A percentile compares a stretch with the other conserved stretches of the same genome.
Evolutionary conservation across 2,797 vertebrate genomes (phyloP).

Genomic region (Amniataba percoides): DNA sequence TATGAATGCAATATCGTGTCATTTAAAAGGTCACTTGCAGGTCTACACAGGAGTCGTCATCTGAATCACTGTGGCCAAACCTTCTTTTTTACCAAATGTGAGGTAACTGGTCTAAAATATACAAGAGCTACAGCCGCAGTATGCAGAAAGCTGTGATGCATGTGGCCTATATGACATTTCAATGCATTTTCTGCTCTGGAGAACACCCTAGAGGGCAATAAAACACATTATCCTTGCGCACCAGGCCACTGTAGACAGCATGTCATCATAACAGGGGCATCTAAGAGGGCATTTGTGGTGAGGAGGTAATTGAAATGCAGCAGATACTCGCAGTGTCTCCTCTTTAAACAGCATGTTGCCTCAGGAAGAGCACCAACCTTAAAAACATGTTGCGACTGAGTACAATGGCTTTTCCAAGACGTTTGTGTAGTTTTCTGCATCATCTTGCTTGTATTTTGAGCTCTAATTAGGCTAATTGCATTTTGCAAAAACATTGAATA

Average conservation of each 20-base stretch:
- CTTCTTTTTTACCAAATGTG: not conserved
- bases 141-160: not conserved
- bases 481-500: not conserved
- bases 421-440: not conserved
- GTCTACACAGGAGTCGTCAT: not conserved
- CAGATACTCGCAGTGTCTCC: not conserved
- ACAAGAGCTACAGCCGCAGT: not conserved
- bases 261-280: no score
- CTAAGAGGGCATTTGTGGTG: no score
- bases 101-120: not conserved
- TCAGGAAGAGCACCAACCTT: not conserved
- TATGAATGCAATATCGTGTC: not conserved
- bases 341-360: constrained; percentile 12
- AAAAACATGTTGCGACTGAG: not conserved
- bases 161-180: no score
- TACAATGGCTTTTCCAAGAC: not conserved
- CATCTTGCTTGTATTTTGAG: not conserved
- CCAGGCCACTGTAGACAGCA: no score
- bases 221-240: no score
- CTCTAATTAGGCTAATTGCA: constrained; percentile 1
- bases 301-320: not conserved
- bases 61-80: not conserved
- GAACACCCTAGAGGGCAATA: no score
- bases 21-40: not conserved
- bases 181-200: no score